These are phyloP conservation scores for Paratrypauchen microcephalus DNA, from an alignment of 2,797 vertebrate genomes.

Conservation along the genomic window DNA sequence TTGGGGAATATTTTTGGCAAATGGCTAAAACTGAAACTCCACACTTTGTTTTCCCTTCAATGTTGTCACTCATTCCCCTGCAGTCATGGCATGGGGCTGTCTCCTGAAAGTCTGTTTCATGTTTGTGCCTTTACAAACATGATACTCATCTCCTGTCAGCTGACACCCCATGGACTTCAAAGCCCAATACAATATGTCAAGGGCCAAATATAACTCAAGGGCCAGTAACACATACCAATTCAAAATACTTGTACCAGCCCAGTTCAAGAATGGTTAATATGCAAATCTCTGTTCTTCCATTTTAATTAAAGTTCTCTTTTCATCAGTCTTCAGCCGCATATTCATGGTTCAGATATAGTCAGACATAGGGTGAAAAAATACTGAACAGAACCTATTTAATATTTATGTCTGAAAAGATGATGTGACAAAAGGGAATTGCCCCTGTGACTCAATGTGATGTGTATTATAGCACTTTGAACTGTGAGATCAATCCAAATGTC, in stretches of 20 bases:
- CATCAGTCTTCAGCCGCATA: not conserved
- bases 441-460: too few species aligned
- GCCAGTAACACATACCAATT: not conserved
- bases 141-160: slow-evolving; percentile 22
- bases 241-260: not conserved
- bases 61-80: slow-evolving; percentile 21
- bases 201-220: slow-evolving; percentile 37
- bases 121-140: not conserved
- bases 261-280: not conserved
- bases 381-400: not conserved
- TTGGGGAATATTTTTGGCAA: slow-evolving; percentile 59
- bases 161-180: slow-evolving; percentile 21
- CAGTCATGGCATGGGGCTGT: slow-evolving; percentile 4
- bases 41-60: slow-evolving; percentile 27
- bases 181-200: slow-evolving; percentile 18
- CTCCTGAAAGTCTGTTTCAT: slow-evolving; percentile 17
- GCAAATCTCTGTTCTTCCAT: not conserved
- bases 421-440: not conserved
- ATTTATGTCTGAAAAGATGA: not conserved
- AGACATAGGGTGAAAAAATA: not conserved
- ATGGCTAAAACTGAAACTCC: slow-evolving; percentile 33
- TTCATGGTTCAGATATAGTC: not conserved
- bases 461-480: too few species aligned
- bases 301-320: not conserved
- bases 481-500: too few species aligned